Conservation (phyloP, 2,113 vertebrate species). For the Chunga burmeisteri region DNA sequence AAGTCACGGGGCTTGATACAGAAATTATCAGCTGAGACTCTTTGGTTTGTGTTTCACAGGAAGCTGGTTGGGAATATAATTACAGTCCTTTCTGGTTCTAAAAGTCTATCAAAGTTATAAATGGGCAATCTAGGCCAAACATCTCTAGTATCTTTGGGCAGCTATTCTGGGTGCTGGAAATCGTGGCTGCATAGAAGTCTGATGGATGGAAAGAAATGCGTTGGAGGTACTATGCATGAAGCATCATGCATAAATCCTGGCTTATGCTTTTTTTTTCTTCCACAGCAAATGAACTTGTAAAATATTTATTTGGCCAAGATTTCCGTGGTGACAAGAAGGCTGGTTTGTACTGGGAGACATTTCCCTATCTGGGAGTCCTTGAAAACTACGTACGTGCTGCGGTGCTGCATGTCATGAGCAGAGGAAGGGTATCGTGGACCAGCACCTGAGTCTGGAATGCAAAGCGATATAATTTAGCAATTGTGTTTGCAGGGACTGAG, state of each 20-base stretch:
- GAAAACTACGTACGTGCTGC: background rate
- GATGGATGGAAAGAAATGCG: background rate
- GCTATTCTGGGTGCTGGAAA: background rate
- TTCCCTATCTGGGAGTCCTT: background rate
- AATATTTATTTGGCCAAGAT: background rate
- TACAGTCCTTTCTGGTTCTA: background rate
- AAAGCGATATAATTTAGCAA: background rate
- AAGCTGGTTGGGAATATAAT: background rate
- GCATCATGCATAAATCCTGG: background rate
- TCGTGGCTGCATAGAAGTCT: background rate
- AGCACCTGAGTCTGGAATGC: background rate
- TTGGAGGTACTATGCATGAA: background rate
- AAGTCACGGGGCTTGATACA: background rate
- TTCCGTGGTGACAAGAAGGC: background rate
- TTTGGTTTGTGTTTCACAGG: background rate
- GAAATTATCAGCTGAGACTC: slow-evolving; percentile 1
- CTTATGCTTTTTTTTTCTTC: background rate
- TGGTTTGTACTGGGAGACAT: background rate
- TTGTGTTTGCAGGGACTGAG: background rate
- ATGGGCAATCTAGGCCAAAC: background rate
- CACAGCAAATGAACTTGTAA: background rate
- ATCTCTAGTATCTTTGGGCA: background rate
- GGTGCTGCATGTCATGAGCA: background rate
- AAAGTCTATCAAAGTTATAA: background rate
- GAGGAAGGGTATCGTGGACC: background rate